Conservation (phyloP, 1,140 invertebrate genomes). For the Bursaphelenchus mucronatus region DNA sequence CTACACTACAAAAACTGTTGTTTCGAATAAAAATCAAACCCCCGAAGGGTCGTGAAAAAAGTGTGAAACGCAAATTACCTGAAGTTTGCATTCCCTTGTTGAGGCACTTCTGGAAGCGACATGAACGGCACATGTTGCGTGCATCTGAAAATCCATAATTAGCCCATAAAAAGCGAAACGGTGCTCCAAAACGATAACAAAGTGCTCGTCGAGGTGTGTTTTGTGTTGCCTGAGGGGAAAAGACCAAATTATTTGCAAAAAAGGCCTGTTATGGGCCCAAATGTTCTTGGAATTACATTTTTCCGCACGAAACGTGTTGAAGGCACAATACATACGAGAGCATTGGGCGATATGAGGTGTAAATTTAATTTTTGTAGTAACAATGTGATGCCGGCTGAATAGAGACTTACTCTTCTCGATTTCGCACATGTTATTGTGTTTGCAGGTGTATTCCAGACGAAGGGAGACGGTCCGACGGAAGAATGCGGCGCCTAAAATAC, state of each 20-base stretch:
- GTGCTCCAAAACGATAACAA: not conserved
- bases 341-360: not conserved
- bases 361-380: slow-evolving; percentile 7
- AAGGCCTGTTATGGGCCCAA: not conserved
- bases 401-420: slow-evolving; percentile 39
- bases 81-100: slow-evolving; percentile 44
- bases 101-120: slow-evolving; percentile 43
- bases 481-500: slow-evolving; percentile 5
- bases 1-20: slow-evolving; percentile 10
- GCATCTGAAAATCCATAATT: slow-evolving; percentile 30
- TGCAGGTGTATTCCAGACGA: slow-evolving; percentile 44
- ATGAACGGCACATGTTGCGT: slow-evolving; percentile 45
- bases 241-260: not conserved
- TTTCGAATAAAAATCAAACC: not conserved
- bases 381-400: slow-evolving; percentile 9
- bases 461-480: slow-evolving; percentile 41
- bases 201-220: not conserved
- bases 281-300: not conserved
- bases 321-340: not conserved
- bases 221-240: not conserved
- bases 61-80: slow-evolving; percentile 13
- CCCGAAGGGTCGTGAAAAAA: no score
- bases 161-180: no score
- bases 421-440: slow-evolving; percentile 32
- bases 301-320: no score